Base-by-base conservation (phyloP, 2,797 vertebrate genomes). In the Microctenopoma steveboyesi region DNA sequence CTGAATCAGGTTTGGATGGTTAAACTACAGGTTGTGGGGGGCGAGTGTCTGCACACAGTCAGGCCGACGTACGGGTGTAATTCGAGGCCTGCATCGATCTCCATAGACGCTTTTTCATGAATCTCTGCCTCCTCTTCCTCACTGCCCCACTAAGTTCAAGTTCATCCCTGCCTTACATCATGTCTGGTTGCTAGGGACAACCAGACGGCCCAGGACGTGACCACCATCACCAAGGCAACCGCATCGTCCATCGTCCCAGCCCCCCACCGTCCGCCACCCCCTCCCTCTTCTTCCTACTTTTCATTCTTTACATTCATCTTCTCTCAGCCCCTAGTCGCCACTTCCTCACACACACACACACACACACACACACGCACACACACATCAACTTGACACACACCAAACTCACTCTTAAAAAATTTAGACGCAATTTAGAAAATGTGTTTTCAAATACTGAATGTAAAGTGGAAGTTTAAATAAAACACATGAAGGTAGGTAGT, bases 171-270 rank as follows among this genome's bases (percentile, higher is more conserved):
- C 95, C 95, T 98, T 97, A 97, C 96, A 97, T 96, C 96, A 97
- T 96, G 97, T 98, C 96, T 98, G 93, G 97, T 98, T 98, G 96
- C 95, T 92, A 89, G 7, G 82, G 95, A 95, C 96, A 94, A 98
- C 97, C 95, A 97, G 97, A 98, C 96, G 95, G 95, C 93, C 93
- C 84, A 90, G 95, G 96, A 98, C 96, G 96, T 97, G 97, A 98
- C 96, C 95, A 91, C 95, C 96, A 98, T 97, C 91, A 93, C 92
- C 95, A 97, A 97, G 94, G 89, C 66, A 76, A 78, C 75, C 60
- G 37, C 72, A 81, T 56, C 68, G 3, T 42, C 66, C 16, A 3
- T 49, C 47, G 25, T 49, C 8, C 54, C 3, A 18, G 63, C 25
- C 55, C 47, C 47, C 28, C 49, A 28, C 39, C 11, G 12, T 39